Base-by-base conservation (phyloP, 2,888 invertebrate species). In the Girardia tigrina region DNA sequence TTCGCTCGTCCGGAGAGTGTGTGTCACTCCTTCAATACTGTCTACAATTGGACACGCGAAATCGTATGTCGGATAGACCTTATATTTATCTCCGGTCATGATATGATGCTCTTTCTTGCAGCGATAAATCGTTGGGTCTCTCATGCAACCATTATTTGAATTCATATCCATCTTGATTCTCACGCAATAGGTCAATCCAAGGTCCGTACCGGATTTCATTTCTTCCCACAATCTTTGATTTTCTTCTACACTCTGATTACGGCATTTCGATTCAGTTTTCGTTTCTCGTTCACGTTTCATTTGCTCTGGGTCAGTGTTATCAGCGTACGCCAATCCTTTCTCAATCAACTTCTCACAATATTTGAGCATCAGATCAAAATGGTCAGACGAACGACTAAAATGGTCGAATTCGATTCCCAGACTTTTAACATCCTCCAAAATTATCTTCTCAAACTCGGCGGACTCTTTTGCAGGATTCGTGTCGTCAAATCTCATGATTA, bases 1-100 rank as follows among this genome's bases (percentile, higher is more conserved):
- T 85, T 99, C 98, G 86, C 94, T 97, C 0, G 98, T 99, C 72
- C 98, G 88, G 74, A 99, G 86, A 0, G 94, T 92, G 83, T 99
- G 98, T 0, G 98, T 99, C 23, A 99, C 94, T 75, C 91, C 90
- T 86, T 99, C 98, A 73, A 95, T 88, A 20, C 94, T 90, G 85
- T 99, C 98, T 73, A 99, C 97, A 81, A 99, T 94, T 0, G 98
- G 98, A 82, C 98, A 99, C 0, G 98, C 95, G 86, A 99, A 99
- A 86, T 99, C 98, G 82, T 99, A 99, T 0, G 98, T 99, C 26
- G 98, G 98, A 85, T 99, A 99, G 0, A 94, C 95, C 82, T 94
- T 94, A 42, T 97, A 99, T 85, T 92, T 90, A 27, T 88, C 89
- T 76, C 94, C 94, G 6, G 95, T 97, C 28, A 91, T 87, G 0